These are phyloP conservation scores for Actinostola sp. DNA, from an alignment of 92 coral and sea anemone species.

Conservation along the genomic window DNA sequence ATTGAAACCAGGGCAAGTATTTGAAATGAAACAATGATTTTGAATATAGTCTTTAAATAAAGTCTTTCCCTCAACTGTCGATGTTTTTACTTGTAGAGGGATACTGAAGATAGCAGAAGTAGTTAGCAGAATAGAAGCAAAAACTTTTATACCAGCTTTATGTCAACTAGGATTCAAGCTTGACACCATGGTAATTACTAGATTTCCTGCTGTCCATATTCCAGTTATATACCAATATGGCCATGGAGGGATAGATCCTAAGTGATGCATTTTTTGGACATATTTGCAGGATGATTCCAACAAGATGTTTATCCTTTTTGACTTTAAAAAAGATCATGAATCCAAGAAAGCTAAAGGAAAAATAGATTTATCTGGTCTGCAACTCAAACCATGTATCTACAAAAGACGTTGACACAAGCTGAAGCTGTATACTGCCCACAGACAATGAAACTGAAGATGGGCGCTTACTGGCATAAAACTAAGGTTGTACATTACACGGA, in stretches of 20 bases:
- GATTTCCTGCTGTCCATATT: background rate
- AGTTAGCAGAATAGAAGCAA: slow-evolving; percentile 80
- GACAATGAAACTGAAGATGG: no score
- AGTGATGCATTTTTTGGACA: slow-evolving; percentile 2
- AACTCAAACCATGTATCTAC: slow-evolving; percentile 88
- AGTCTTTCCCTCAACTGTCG: background rate
- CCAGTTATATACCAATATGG: no score
- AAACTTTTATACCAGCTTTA: slow-evolving; percentile 64
- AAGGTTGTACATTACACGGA: no score
- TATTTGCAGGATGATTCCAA: slow-evolving; percentile 80
- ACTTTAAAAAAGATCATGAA: slow-evolving; percentile 58
- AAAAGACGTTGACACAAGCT: slow-evolving; percentile 61
- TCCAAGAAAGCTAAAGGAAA: slow-evolving; percentile 32
- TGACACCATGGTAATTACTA: slow-evolving; percentile 52
- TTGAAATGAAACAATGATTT: no score
- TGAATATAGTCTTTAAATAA: background rate
- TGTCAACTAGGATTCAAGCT: slow-evolving; percentile 77
- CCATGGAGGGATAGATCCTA: background rate
- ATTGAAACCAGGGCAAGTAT: slow-evolving; percentile 72
- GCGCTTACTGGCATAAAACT: no score
- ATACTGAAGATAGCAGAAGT: slow-evolving; percentile 92
- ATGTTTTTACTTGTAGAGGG: slow-evolving; percentile 63
- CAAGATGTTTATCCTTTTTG: slow-evolving; percentile 90
- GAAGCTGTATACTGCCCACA: background rate
- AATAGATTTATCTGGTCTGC: slow-evolving; percentile 38